Base-by-base conservation (phyloP, 1,140 invertebrate species). In the Tribolium castaneum region DNA sequence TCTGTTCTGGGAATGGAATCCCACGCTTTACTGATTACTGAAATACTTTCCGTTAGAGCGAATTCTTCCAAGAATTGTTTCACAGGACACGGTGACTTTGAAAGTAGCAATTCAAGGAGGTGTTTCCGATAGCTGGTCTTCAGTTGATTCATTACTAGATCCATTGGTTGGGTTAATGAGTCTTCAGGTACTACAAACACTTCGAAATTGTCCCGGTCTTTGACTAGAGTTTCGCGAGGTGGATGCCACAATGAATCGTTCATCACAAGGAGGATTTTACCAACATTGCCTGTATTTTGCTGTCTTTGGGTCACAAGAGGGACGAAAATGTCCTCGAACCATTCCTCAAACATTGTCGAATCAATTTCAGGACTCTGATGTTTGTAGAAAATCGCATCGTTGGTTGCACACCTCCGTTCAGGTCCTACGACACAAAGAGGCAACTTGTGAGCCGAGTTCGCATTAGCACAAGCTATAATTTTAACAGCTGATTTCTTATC, bases 61-160 rank as follows among this genome's bases (percentile, higher is more conserved):
- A 66, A 66, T 66, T 66, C 59, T 66, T 66, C 59, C n/a, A 34
- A 30, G 14, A 66, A 66, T 22, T 66, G 59, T 14, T 66, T 66
- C 14, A 39, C 34, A 12, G 30, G 59, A 66, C 30, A 66, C 25
- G 30, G n/a, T 14, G 12, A 66, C 34, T 22, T 66, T 12, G 25
- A 13, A 22, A 34, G 14, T 6, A 66, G 12, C 54, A 66, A 22
- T 30, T 66, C n/a, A 12, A 35, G 10, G 4, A 66, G 19, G 6
- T 66, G 35, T 22, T 13, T 66, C 13, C 59, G 35, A 22, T 66
- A 66, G 1, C 6, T 13, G 3, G 35, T 13, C 6, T 13, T 66
- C 9, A 66, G 12, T 10, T 14, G 30, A 34, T 66, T 66, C 6
- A 66, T 35, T 35, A 12, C 59, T 14, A 12, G 1, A 12, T 66